These are phyloP conservation scores for Alethe castanea DNA, from an alignment of 2,113 vertebrate genomes.

Conservation along the genomic window DNA sequence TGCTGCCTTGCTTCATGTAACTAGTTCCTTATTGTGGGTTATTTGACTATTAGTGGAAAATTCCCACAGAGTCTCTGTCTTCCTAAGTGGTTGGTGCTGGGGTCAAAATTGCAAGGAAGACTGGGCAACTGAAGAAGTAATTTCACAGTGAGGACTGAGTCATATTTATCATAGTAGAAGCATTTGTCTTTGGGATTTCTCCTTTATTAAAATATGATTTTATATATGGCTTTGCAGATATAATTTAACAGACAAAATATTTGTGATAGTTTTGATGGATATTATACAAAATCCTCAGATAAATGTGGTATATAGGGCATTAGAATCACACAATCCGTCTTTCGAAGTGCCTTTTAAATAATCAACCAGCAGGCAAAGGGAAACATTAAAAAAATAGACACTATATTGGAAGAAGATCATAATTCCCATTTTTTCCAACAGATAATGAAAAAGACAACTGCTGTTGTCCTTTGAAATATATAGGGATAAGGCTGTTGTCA, in stretches of 20 bases:
- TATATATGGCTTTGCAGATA: not conserved
- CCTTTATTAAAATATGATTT: not conserved
- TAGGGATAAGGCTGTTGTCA: not conserved
- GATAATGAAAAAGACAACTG: not conserved
- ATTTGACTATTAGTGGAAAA: not conserved
- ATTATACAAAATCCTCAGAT: not conserved
- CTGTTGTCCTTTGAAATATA: not conserved
- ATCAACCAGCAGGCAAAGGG: not conserved
- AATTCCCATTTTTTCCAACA: fast-evolving
- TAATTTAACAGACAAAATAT: not conserved
- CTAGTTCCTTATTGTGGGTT: not conserved
- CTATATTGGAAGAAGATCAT: not conserved
- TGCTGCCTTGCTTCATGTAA: not conserved
- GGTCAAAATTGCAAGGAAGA: not conserved
- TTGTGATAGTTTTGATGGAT: not conserved
- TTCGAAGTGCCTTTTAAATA: not conserved
- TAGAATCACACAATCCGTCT: not conserved
- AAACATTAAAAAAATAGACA: not conserved
- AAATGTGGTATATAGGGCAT: not conserved
- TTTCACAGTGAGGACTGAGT: not conserved
- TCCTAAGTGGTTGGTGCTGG: not conserved
- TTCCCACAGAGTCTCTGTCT: not conserved
- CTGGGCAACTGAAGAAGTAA: not conserved
- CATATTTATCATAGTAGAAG: not conserved
- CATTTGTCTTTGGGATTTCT: fast-evolving